A percentile compares a stretch with the other conserved stretches of the same genome.
Conservation (phyloP, 1,140 invertebrate species). For the Monochamus saltuarius region DNA sequence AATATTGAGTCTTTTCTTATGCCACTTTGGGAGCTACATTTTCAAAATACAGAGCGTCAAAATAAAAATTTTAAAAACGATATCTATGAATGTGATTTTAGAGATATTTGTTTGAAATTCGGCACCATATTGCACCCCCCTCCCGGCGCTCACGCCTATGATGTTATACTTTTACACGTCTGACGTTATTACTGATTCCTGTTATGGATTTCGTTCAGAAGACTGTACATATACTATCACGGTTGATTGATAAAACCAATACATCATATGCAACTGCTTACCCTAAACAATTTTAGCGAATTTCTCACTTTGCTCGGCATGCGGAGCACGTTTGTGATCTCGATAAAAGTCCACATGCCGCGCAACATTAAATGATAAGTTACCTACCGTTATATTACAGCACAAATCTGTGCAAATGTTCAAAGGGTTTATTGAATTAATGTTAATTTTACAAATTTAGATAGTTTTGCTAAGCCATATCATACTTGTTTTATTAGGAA, state of each 20-base stretch:
- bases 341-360: too few relatives aligned
- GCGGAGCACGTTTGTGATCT: too few relatives aligned
- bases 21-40: too few relatives aligned
- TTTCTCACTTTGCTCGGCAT: too few relatives aligned
- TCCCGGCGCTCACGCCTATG: too few relatives aligned
- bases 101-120: too few relatives aligned
- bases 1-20: too few relatives aligned
- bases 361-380: too few relatives aligned
- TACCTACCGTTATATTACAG: not conserved
- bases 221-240: conserved; percentile 28
- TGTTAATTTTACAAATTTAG: conserved; percentile 6
- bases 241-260: conserved; percentile 21
- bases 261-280: conserved; percentile 23
- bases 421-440: conserved; percentile 9
- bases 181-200: conserved; percentile 10
- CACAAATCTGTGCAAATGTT: conserved; percentile 21
- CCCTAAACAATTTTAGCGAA: not conserved
- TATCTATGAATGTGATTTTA: too few relatives aligned
- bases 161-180: conserved; percentile 9
- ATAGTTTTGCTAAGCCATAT: conserved; percentile 26
- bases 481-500: conserved; percentile 9
- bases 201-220: conserved; percentile 12
- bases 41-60: too few relatives aligned
- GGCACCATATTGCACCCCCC: too few relatives aligned
- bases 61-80: too few relatives aligned